These are phyloP conservation scores for Eurytoma adleriae DNA, from an alignment of 2,888 invertebrate genomes.

Conservation along the genomic window DNA sequence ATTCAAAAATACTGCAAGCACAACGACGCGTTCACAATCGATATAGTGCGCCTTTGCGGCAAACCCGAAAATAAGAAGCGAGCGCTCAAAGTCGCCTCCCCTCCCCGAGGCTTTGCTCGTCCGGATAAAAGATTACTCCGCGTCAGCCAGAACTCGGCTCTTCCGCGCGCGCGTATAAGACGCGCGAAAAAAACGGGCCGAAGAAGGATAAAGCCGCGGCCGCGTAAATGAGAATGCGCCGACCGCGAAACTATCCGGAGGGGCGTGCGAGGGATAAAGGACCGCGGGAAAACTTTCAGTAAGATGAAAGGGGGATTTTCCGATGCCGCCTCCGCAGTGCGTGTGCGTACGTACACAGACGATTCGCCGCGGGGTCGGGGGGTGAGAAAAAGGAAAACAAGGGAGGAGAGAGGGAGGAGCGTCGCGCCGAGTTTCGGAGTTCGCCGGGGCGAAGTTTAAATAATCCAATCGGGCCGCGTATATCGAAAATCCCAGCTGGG, in stretches of 20 bases:
- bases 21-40: too few species aligned
- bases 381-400: too few species aligned
- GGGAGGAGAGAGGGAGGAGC: constrained; percentile 13
- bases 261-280: too few species aligned
- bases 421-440: constrained; percentile 12
- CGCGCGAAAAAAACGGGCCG: neutral
- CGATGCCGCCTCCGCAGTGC: constrained; percentile 24
- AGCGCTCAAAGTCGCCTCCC: too few species aligned
- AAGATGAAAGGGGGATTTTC: constrained; percentile 45
- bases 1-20: too few species aligned
- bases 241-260: neutral
- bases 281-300: constrained; percentile 34
- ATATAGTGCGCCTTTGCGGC: too few species aligned
- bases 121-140: too few species aligned
- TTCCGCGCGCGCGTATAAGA: too few species aligned
- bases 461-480: constrained; percentile 60
- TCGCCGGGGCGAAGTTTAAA: constrained; percentile 60
- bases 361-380: constrained; percentile 1
- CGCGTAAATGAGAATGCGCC: constrained; percentile 22
- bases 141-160: too few species aligned
- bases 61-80: too few species aligned
- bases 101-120: too few species aligned
- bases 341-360: constrained; percentile 18
- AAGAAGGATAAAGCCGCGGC: neutral
- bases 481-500: constrained; percentile 49